Evolutionary conservation across 2,888 invertebrate genomes (phyloP), one percentile per base, ranked within the genome.

Genomic region (Heliconius sara): DNA sequence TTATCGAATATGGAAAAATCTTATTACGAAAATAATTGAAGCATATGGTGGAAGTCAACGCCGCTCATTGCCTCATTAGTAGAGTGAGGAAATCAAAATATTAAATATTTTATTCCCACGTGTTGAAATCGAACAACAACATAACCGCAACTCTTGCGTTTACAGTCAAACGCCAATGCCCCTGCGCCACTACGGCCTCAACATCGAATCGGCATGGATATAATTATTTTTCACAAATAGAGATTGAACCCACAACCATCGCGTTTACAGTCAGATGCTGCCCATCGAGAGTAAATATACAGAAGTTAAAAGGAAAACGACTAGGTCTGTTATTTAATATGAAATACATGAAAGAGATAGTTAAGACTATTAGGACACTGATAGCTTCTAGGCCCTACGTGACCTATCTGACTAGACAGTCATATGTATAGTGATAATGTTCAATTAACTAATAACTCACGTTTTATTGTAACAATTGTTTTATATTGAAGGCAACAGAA

Each of bases 321-420:
- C 5, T 79, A 70, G n/a, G 27, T 79, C 39, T 16, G 66, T 79
- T 16, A 71, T 79, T 43, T 34, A 19, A 30, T 70, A 52, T 27
- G 47, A 78, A 57, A 75, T 65, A 73, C 73, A 78, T 47, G 73
- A 43, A 27, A 68, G 68, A 73, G 22, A 52, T 72, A 67, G 30
- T 77, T 57, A 25, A 47, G 75, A 71, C 79, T 79, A 77, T 81
- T 82, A 79, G 75, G 73, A 73, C 68, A 79, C 34, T 65, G 79
- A 81, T 82, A 82, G 68, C 75, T 77, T 57, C 22, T 65, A 76
- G 67, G 52, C 43, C 63, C 34, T 76, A 82, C 82, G 82, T 82
- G 82, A 81, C 81, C 82, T 81, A 82, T 82, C 82, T 47, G 76
- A 72, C 63, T 80, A 80, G 73, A 77, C 63, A 60, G 39, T 52